A percentile compares a stretch with the other conserved stretches of the same genome.
phyloP scores from a whole-genome alignment of 2,888 invertebrate species.

The Cryptus armator region DNA sequence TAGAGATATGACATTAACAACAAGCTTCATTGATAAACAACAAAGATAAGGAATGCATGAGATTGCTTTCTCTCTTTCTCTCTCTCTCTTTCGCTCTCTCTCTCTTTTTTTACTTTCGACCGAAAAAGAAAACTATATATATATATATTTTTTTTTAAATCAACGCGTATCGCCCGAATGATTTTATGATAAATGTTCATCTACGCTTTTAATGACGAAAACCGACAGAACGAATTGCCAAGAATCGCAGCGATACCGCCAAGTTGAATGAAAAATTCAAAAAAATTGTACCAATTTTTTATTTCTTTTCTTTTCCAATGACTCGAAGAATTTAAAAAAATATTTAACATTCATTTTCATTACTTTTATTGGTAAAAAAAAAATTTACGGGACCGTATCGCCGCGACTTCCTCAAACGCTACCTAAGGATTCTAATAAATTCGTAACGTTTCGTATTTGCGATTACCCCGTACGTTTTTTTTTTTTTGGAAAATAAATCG shows the following conservation, averaged over 20 bases:
- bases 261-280: background rate
- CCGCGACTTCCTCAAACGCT: conserved; percentile 16
- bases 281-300: background rate
- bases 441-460: background rate
- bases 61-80: conserved; percentile 58
- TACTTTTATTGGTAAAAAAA: background rate
- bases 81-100: background rate
- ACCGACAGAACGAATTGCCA: conserved; percentile 18
- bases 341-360: background rate
- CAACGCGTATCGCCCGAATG: conserved; percentile 21
- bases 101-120: conserved; percentile 15
- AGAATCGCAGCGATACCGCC: conserved; percentile 16
- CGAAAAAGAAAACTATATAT: background rate
- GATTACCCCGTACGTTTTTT: conserved; percentile 31
- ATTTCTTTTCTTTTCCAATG: background rate
- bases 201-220: background rate
- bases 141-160: background rate
- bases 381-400: conserved; percentile 1
- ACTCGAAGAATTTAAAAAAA: background rate
- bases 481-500: conserved; percentile 76
- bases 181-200: background rate
- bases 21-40: conserved; percentile 84
- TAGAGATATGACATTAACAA: conserved; percentile 85
- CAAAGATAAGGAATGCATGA: conserved; percentile 82
- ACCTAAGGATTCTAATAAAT: conserved; percentile 12